A percentile compares a stretch with the other conserved stretches of the same genome.
Conservation (phyloP, 2,888 invertebrate species). For the Dasysyrphus tricinctus region DNA sequence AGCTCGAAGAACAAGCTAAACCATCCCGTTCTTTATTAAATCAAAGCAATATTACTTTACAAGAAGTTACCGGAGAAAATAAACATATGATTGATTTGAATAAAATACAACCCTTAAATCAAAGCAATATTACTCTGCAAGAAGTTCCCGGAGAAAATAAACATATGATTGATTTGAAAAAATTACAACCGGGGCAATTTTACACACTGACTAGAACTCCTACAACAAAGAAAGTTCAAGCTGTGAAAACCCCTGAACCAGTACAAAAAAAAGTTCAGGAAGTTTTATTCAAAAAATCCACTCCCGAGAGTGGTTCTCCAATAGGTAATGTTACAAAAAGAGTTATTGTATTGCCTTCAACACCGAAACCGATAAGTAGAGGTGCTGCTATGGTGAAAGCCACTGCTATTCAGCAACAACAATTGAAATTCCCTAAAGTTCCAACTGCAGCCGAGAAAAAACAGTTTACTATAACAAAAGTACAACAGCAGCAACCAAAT, state of each 20-base stretch:
- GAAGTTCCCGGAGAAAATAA: slow-evolving; percentile 49
- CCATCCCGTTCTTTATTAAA: neutral
- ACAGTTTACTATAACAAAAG: slow-evolving; percentile 64
- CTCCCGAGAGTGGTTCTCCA: slow-evolving; percentile 1
- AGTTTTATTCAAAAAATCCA: slow-evolving; percentile 13
- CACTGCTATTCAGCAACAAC: slow-evolving; percentile 76
- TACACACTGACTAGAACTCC: slow-evolving; percentile 69
- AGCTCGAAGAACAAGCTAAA: slow-evolving; percentile 39
- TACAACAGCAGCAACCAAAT: slow-evolving; percentile 54
- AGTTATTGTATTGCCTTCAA: slow-evolving; percentile 53
- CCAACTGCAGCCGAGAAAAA: slow-evolving; percentile 63
- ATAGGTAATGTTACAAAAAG: slow-evolving; percentile 48
- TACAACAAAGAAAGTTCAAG: slow-evolving; percentile 14
- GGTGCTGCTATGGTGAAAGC: slow-evolving; percentile 49
- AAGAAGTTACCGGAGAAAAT: slow-evolving; percentile 34
- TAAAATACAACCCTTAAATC: slow-evolving; percentile 35
- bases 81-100: slow-evolving; percentile 62
- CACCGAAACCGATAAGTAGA: slow-evolving; percentile 31
- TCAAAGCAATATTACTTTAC: slow-evolving; percentile 9
- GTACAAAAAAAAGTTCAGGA: slow-evolving; percentile 37
- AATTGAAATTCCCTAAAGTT: slow-evolving; percentile 78
- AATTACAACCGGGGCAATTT: slow-evolving; percentile 75
- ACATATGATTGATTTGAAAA: slow-evolving; percentile 64
- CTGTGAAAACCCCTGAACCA: slow-evolving; percentile 21
- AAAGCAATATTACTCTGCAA: slow-evolving; percentile 20